These are phyloP conservation scores for Embidobia sp. DNA, from an alignment of 2,888 invertebrate species.

Conservation along the genomic window DNA sequence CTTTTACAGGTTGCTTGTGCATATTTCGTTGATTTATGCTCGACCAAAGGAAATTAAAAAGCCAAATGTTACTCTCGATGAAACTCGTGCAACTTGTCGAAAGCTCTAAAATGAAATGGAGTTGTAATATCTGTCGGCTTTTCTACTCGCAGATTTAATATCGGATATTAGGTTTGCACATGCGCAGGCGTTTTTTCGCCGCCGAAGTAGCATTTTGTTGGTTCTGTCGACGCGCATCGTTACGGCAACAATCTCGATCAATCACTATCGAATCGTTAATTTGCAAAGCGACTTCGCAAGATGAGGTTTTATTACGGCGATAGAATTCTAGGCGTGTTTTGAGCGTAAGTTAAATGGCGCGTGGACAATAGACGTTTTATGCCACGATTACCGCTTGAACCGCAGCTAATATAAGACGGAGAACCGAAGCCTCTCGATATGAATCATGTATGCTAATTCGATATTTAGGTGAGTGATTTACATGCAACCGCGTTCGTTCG, in stretches of 20 bases:
- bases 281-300: slow-evolving; percentile 34
- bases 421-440: slow-evolving; percentile 54
- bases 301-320: slow-evolving; percentile 49
- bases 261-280: slow-evolving; percentile 54
- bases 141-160: slow-evolving; percentile 4
- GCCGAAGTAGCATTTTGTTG: slow-evolving; percentile 11
- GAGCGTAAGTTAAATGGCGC: slow-evolving; percentile 59
- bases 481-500: slow-evolving; percentile 40
- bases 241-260: slow-evolving; percentile 51
- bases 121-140: slow-evolving; percentile 7
- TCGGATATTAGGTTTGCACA: slow-evolving; percentile 6
- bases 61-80: no score
- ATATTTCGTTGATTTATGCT: no score
- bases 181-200: slow-evolving; percentile 2
- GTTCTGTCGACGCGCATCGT: slow-evolving; percentile 27
- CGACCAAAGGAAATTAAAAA: no score
- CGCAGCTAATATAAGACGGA: slow-evolving; percentile 33
- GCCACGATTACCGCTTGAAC: slow-evolving; percentile 49
- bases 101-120: not conserved
- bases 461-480: slow-evolving; percentile 68
- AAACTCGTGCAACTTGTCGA: no score
- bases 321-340: slow-evolving; percentile 58
- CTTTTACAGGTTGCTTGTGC: no score
- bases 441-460: slow-evolving; percentile 68
- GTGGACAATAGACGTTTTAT: slow-evolving; percentile 63